Conservation (phyloP, 2,888 invertebrate species). For the Tenthredo scrophulariae region DNA sequence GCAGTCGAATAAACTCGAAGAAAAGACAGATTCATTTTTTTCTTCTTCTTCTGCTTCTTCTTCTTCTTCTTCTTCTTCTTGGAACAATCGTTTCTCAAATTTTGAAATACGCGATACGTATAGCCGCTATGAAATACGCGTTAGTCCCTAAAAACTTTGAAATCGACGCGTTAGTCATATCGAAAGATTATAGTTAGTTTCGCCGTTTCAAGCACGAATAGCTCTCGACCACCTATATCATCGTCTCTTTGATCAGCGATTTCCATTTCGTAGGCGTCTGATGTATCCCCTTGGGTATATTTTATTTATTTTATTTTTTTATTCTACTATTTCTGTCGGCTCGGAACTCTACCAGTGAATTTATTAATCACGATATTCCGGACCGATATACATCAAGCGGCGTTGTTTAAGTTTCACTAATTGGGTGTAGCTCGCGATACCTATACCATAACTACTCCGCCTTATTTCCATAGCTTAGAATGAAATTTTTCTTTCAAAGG, state of each 20-base stretch:
- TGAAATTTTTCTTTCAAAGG: slow-evolving; percentile 23
- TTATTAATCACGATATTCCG: slow-evolving; percentile 50
- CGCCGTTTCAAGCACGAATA: slow-evolving; percentile 46
- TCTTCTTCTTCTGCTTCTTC: neutral
- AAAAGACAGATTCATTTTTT: neutral
- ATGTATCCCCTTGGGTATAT: slow-evolving; percentile 16
- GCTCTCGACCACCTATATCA: slow-evolving; percentile 27
- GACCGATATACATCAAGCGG: slow-evolving; percentile 46
- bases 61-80: neutral
- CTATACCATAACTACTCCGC: neutral
- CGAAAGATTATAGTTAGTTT: slow-evolving; percentile 36
- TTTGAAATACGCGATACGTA: neutral
- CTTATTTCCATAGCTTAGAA: slow-evolving; percentile 1
- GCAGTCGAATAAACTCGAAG: slow-evolving; percentile 1
- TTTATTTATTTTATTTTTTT: slow-evolving; percentile 1
- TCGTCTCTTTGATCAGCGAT: slow-evolving; percentile 50
- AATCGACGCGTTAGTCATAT: slow-evolving; percentile 35
- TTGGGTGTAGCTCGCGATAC: slow-evolving; percentile 28
- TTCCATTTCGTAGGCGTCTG: slow-evolving; percentile 52
- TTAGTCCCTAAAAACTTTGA: neutral
- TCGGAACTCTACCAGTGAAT: slow-evolving; percentile 28
- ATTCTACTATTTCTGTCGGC: slow-evolving; percentile 38
- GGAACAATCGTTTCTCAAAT: neutral
- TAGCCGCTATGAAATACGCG: neutral
- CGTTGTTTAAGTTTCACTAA: slow-evolving; percentile 52